Evolutionary conservation across 2,797 vertebrate species (phyloP), one percentile per base, ranked within the genome.

Genomic region (Alfaro cultratus): DNA sequence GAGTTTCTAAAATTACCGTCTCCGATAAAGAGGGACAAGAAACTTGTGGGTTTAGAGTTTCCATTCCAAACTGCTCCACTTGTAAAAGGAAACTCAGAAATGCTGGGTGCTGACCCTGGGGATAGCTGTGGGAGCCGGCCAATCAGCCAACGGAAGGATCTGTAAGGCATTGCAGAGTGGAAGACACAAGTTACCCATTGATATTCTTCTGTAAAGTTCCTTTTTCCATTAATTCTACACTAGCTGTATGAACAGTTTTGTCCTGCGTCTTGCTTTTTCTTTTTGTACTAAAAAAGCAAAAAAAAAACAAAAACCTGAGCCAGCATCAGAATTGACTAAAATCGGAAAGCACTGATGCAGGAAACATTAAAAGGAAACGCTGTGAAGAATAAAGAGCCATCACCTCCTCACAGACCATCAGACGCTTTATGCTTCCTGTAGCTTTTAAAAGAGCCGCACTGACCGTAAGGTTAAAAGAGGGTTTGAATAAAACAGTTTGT

Each of bases 401-500:
- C 80, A 74, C 77, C 73, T 76, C 79, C 75, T 78, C 34, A 21
- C 49, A 70, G 76, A 77, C 86, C 76, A 74, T 85, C 78, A 78
- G 77, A 72, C 55, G 57, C 71, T 62, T 73, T 31, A 10, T 13
- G 31, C 36, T 73, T 75, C 51, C 84, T 87, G 85, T 77, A 62
- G 86, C 90, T 91, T 86, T 91, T 91, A 81, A 86, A 90, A 82
- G 88, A 76, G 29, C 26, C 43, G 41, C 15, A 49, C 31, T 80
- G 78, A 85, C 16, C 81, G 75, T 70, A 13, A 51, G 43, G 74
- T 78, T 67, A 53, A 82, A 79, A 75, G 68, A 80, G 18, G 70
- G 74, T 47, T 29, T 55, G 46, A 80, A 78, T 75, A 60, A 83
- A 76, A 79, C 49, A 77, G 75, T 75, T 74, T n/a, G 10, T 75